Conservation (phyloP, 37 sponge, comb jelly and placozoan genomes). For the Chondrilla cf. caribensis region DNA sequence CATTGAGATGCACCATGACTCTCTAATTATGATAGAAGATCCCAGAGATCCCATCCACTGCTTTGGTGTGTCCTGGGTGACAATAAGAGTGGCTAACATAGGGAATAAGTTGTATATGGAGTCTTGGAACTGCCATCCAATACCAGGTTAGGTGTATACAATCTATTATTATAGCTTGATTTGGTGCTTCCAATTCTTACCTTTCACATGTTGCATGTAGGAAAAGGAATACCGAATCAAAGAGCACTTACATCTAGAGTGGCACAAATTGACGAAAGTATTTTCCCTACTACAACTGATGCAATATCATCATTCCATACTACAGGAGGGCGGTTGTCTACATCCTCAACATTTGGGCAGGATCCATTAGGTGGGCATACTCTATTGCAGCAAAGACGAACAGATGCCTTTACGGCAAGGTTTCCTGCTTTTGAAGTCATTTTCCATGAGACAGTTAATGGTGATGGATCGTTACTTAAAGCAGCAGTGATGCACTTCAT, state of each 20-base stretch:
- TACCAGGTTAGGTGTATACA: conserved; percentile 25
- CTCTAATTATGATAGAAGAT: not conserved
- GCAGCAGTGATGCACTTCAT: conserved; percentile 18
- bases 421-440: conserved; percentile 27
- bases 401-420: conserved; percentile 10
- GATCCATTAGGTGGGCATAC: conserved; percentile 24
- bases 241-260: conserved; percentile 1
- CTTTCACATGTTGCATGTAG: not conserved
- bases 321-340: conserved; percentile 19
- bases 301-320: conserved; percentile 1
- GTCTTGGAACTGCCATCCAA: conserved; percentile 60
- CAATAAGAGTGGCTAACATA: conserved; percentile 29
- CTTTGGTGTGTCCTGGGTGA: conserved; percentile 55
- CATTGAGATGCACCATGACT: conserved; percentile 1
- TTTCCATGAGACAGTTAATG: conserved; percentile 22
- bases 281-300: not conserved
- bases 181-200: too few relatives aligned
- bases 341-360: not conserved
- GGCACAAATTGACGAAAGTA: not conserved
- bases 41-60: conserved; percentile 17
- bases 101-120: conserved; percentile 20
- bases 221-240: not conserved
- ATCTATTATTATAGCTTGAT: too few relatives aligned
- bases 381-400: not conserved
- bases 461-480: conserved; percentile 1